These are phyloP conservation scores for Raja brachyura DNA, from an alignment of 2,113 vertebrate genomes.

Conservation along the genomic window DNA sequence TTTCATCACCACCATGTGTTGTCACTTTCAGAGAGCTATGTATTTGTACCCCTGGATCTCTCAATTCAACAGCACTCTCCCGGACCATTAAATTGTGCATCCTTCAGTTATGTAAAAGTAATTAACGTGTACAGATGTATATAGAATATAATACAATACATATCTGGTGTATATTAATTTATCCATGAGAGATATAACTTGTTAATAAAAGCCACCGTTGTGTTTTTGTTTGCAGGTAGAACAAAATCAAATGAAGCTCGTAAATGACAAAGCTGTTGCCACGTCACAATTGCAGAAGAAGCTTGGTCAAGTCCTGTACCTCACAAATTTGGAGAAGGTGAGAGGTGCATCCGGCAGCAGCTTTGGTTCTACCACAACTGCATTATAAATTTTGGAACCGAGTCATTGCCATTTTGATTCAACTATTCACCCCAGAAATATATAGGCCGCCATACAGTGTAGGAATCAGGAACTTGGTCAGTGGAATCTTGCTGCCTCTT, in stretches of 20 bases:
- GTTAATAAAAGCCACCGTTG: conserved; percentile 2
- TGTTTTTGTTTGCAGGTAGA: conserved; percentile 69
- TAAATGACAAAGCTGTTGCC: conserved; percentile 89
- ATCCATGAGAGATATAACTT: background rate
- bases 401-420: no score
- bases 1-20: no score
- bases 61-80: no score
- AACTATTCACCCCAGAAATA: background rate
- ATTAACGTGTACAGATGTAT: background rate
- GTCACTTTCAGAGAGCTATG: no score
- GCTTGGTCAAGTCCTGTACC: conserved; percentile 89
- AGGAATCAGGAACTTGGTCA: background rate
- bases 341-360: background rate
- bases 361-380: background rate
- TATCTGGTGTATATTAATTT: background rate
- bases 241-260: conserved; percentile 84
- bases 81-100: background rate
- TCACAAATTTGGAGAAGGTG: conserved; percentile 94
- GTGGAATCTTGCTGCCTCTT: background rate
- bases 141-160: background rate
- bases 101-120: background rate
- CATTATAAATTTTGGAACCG: background rate
- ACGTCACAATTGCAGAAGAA: conserved; percentile 96
- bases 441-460: background rate
- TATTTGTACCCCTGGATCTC: no score